phyloP scores from a whole-genome alignment of 2,113 vertebrate genomes.

The Syngnathus floridae region DNA sequence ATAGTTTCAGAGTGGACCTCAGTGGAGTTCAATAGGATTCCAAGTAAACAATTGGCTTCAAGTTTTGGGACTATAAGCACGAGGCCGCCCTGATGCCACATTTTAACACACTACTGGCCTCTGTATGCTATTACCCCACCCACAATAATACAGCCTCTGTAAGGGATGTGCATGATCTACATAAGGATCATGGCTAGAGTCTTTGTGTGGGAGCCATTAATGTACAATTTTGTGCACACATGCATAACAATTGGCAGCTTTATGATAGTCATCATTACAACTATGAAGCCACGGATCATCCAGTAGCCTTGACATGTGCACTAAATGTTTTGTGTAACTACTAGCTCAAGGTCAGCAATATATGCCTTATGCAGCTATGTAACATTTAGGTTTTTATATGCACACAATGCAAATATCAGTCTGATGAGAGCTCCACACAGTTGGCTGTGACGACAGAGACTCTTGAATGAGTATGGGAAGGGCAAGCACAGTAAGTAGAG shows the following conservation, averaged over 20 bases:
- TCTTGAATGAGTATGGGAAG: neutral
- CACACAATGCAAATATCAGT: neutral
- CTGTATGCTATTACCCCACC: slow-evolving; percentile 6
- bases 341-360: neutral
- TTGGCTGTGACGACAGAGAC: neutral
- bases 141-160: slow-evolving; percentile 17
- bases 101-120: slow-evolving; percentile 10
- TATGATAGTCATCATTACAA: slow-evolving; percentile 25
- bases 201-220: slow-evolving; percentile 34
- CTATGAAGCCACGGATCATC: slow-evolving; percentile 37
- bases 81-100: slow-evolving; percentile 1
- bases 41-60: slow-evolving; percentile 2
- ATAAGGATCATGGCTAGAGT: slow-evolving; percentile 5
- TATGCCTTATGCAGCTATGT: neutral
- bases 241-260: slow-evolving; percentile 19
- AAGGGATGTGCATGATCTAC: slow-evolving; percentile 12
- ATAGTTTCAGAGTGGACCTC: neutral
- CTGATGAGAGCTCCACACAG: too few relatives aligned
- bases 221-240: slow-evolving; percentile 23
- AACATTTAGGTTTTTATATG: neutral
- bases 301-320: slow-evolving; percentile 12
- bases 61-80: slow-evolving; percentile 7
- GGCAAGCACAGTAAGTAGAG: neutral
- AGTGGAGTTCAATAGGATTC: neutral
- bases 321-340: slow-evolving; percentile 1